phyloP scores from a whole-genome alignment of 2,888 invertebrate species.

The Atrina japonica region DNA sequence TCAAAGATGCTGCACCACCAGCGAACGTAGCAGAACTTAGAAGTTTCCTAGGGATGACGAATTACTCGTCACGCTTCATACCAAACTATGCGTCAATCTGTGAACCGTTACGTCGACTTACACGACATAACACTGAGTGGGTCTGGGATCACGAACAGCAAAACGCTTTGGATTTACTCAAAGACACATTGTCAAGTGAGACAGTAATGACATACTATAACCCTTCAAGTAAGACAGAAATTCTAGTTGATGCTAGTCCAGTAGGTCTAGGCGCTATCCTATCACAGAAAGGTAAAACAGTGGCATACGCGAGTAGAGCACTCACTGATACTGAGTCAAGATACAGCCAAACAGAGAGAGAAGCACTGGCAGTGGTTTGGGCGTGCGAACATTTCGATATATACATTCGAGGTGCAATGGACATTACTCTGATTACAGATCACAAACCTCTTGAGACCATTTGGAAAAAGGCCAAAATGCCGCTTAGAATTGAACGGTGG shows the following conservation, averaged over 20 bases:
- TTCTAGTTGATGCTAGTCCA: slow-evolving; percentile 61
- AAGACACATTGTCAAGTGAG: slow-evolving; percentile 46
- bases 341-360: slow-evolving; percentile 54
- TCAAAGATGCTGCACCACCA: slow-evolving; percentile 49
- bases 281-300: slow-evolving; percentile 11
- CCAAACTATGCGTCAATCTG: slow-evolving; percentile 52
- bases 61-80: slow-evolving; percentile 60
- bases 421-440: slow-evolving; percentile 55
- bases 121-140: slow-evolving; percentile 49
- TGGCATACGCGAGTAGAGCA: slow-evolving; percentile 48
- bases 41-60: slow-evolving; percentile 61
- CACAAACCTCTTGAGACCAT: slow-evolving; percentile 57
- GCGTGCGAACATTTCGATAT: slow-evolving; percentile 56
- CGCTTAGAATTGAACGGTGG: slow-evolving; percentile 53
- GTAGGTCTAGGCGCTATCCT: slow-evolving; percentile 50
- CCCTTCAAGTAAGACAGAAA: slow-evolving; percentile 43
- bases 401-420: slow-evolving; percentile 47
- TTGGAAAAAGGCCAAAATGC: slow-evolving; percentile 43
- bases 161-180: slow-evolving; percentile 47
- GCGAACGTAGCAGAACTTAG: slow-evolving; percentile 51
- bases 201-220: slow-evolving; percentile 50
- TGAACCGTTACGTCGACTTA: slow-evolving; percentile 58
- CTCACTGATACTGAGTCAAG: slow-evolving; percentile 48
- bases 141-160: slow-evolving; percentile 50
- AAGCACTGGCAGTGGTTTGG: slow-evolving; percentile 54